These are phyloP conservation scores for Papilio aristodemus DNA, from an alignment of 1,140 invertebrate genomes.

Conservation along the genomic window DNA sequence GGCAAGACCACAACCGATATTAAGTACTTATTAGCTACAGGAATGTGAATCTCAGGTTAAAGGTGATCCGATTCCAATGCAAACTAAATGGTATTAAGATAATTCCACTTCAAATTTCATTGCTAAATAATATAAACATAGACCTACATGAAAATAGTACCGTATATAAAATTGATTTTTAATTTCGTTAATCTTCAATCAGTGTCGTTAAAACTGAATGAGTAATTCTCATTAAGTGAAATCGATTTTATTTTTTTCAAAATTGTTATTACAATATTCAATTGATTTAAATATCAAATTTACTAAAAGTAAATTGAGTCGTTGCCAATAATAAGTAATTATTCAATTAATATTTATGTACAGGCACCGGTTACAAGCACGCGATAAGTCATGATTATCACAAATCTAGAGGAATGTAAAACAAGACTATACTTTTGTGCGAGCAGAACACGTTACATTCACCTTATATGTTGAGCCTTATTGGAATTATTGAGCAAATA, in stretches of 20 bases:
- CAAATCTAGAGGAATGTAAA: conserved; percentile 38
- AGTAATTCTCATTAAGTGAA: background rate
- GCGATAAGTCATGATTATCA: conserved; percentile 31
- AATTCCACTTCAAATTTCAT: background rate
- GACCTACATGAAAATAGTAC: background rate
- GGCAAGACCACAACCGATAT: conserved; percentile 82
- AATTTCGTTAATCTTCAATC: conserved; percentile 8
- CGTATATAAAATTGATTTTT: background rate
- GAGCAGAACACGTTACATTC: conserved; percentile 50
- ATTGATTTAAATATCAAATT: background rate
- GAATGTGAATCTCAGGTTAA: conserved; percentile 74
- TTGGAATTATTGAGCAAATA: conserved; percentile 67
- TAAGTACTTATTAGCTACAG: conserved; percentile 81
- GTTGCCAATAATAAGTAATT: conserved; percentile 20
- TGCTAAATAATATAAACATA: background rate
- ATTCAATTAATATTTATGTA: conserved; percentile 9
- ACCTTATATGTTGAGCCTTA: conserved; percentile 60
- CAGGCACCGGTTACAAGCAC: conserved; percentile 62
- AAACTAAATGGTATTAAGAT: conserved; percentile 43
- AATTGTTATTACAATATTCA: background rate
- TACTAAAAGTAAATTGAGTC: conserved; percentile 10
- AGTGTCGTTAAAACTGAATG: background rate
- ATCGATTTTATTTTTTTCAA: too few relatives aligned
- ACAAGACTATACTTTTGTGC: conserved; percentile 63
- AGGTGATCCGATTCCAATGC: conserved; percentile 42